phyloP scores from a whole-genome alignment of 2,797 vertebrate species.

The Cercopithecus hamlyni region DNA sequence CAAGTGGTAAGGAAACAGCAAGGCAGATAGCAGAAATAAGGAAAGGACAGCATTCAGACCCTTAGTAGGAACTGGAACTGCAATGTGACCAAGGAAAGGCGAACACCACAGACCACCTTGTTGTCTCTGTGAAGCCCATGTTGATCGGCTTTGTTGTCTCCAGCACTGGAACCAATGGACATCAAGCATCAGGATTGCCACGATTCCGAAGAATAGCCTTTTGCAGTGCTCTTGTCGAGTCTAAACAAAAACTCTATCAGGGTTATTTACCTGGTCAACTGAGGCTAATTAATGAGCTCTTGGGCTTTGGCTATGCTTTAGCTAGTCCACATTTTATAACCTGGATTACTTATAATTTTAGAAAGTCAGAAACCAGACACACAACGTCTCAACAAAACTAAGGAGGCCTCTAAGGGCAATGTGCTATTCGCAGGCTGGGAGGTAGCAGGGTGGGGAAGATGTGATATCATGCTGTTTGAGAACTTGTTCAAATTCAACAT shows the following conservation, averaged over 20 bases:
- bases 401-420: not conserved
- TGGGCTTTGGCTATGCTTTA: not conserved
- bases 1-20: not conserved
- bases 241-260: not conserved
- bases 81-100: too few species aligned
- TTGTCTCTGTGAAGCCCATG: not conserved
- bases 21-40: not conserved
- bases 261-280: not conserved
- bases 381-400: not conserved
- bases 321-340: not conserved
- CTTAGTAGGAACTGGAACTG: not conserved
- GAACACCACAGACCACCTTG: not conserved
- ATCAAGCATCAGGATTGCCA: not conserved
- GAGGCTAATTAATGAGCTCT: not conserved
- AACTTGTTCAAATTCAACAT: not conserved
- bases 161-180: not conserved
- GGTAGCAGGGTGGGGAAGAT: not conserved
- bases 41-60: not conserved
- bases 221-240: not conserved
- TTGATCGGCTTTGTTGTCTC: not conserved
- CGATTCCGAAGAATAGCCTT: not conserved
- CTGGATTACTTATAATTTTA: not conserved
- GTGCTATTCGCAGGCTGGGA: not conserved
- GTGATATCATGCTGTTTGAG: not conserved
- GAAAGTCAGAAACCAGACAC: not conserved